Conservation (phyloP, 2,113 vertebrate species). For the Sinosuthora webbiana region DNA sequence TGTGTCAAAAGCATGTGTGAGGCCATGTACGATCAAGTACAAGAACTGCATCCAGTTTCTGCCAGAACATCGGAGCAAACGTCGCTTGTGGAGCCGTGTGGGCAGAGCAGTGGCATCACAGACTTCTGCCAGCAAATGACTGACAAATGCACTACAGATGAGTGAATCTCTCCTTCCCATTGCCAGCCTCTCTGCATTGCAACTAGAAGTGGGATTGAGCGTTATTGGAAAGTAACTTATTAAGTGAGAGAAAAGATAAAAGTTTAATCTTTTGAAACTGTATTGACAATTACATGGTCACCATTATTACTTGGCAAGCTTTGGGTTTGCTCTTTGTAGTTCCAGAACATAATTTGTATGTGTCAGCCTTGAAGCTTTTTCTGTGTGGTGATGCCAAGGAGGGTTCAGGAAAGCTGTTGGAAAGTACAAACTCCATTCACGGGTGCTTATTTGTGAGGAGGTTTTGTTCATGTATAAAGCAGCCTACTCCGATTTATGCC, state of each 20-base stretch:
- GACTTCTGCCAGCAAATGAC: constrained; percentile 82
- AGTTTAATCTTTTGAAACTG: not conserved
- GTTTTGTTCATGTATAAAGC: not conserved
- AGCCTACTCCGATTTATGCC: not conserved
- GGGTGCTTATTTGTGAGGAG: not conserved
- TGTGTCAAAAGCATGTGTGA: not conserved
- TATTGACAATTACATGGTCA: not conserved
- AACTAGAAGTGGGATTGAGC: not conserved
- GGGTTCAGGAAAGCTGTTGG: not conserved
- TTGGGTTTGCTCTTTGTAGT: not conserved
- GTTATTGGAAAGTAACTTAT: not conserved
- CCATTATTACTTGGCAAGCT: not conserved
- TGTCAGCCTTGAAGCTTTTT: not conserved
- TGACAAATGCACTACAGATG: constrained; percentile 79
- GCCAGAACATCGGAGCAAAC: not conserved
- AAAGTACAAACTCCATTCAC: not conserved
- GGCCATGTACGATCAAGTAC: not conserved
- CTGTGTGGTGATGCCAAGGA: not conserved
- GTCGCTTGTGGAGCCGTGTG: not conserved
- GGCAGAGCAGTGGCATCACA: constrained; percentile 67
- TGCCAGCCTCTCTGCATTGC: not conserved
- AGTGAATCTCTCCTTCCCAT: constrained; percentile 21
- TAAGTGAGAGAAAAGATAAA: not conserved
- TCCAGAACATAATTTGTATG: not conserved
- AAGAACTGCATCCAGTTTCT: not conserved